Base-by-base conservation (phyloP, 1,140 invertebrate species). In the Hylaeus volcanicus region DNA sequence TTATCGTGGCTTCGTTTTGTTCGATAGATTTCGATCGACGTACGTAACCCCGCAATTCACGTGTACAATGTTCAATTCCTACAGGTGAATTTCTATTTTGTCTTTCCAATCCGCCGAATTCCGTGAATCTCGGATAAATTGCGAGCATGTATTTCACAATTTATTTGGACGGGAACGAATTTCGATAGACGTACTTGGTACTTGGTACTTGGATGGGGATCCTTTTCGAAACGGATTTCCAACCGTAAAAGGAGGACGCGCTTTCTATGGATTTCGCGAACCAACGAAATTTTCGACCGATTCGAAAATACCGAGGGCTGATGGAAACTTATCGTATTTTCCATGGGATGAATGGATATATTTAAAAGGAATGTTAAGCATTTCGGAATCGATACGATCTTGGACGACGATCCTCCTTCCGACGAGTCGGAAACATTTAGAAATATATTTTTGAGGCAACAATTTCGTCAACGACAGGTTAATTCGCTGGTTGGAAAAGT, bases 161-260 rank as follows among this genome's bases (percentile, higher is more conserved):
- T 51, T n/a, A 71, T 9, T n/a, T 11, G 1, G 14, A 26, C 15
- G 6, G 45, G 1, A 39, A 0, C 5, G 11, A 5, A 9, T 11
- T 26, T 12, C 5, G 66, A 39, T 53, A 26, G 68, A 55, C 51
- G 68, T 39, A 70, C 51, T 70, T 70, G 5, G 48, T 14, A 26
- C 26, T 26, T 26, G 26, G 26, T 26, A 26, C 26, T 26, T 26
- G 26, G 26, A 26, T 26, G 26, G 26, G 8, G 37, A 37, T 53
- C 37, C 48, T 37, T 55, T 70, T 70, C 68, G 51, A 70, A 70
- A 39, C 51, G 48, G 51, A 70, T 70, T 55, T 39, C 12, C 48
- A 14, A 3, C 5, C 39, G 39, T 55, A 39, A 69, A 69, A 45
- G 14, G 12, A 69, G 3, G 48, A 39, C 6, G 68, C 12, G 26